Conservation (phyloP, 2,113 vertebrate species). For the Microtus oregoni region DNA sequence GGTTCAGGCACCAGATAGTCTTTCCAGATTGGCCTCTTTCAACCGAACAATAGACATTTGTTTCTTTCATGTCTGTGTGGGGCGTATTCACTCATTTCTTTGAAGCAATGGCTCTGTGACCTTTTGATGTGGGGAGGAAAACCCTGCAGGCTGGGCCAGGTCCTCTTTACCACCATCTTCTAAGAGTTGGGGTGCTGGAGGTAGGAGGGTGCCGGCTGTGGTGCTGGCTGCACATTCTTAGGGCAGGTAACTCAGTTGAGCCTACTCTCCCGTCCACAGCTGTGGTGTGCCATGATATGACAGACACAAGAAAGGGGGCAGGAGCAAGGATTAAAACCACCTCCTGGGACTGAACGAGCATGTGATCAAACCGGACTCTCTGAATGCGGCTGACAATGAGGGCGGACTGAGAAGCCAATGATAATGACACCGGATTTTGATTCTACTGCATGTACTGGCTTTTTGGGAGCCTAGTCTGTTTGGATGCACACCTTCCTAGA, state of each 20-base stretch:
- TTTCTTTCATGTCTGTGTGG: neutral
- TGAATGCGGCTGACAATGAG: too few species aligned
- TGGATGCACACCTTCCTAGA: too few species aligned
- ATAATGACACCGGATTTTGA: too few species aligned
- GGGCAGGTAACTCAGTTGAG: neutral
- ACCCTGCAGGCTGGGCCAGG: neutral
- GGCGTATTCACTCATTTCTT: neutral
- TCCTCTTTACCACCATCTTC: neutral
- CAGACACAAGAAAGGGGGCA: rapidly evolving
- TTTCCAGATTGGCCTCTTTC: neutral
- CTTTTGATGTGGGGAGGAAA: neutral
- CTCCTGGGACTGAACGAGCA: too few species aligned
- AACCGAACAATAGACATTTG: neutral
- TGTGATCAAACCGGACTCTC: too few species aligned
- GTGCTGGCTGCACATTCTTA: neutral
- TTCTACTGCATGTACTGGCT: too few species aligned
- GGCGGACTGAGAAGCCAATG: too few species aligned
- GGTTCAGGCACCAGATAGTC: neutral
- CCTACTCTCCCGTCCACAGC: neutral
- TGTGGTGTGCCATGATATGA: rapidly evolving
- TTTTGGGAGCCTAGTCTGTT: too few species aligned
- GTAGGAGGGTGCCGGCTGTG: neutral
- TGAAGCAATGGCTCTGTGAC: neutral
- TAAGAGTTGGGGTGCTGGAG: too few species aligned
- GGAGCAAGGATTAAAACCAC: neutral